phyloP scores from a whole-genome alignment of 1,140 invertebrate genomes.

The Drosophila saltans region DNA sequence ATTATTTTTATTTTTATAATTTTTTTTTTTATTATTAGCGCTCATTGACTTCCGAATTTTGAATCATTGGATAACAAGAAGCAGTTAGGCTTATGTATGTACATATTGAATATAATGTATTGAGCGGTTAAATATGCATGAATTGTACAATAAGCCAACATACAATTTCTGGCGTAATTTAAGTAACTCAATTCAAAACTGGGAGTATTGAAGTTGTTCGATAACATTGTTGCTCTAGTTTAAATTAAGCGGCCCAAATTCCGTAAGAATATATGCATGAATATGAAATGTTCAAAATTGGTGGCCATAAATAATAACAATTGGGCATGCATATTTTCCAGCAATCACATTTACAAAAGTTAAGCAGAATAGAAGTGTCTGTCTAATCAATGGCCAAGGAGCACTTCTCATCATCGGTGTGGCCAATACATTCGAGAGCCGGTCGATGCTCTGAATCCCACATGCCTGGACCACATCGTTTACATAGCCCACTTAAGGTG shows the following conservation, averaged over 20 bases:
- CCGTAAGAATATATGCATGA: background rate
- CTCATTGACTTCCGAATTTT: background rate
- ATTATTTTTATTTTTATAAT: too few relatives aligned
- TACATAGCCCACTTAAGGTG: slow-evolving; percentile 92
- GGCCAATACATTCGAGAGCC: slow-evolving; percentile 88
- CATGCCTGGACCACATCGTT: slow-evolving; percentile 94
- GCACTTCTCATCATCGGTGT: slow-evolving; percentile 83
- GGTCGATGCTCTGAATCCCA: slow-evolving; percentile 95
- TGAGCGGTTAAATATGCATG: slow-evolving; percentile 3
- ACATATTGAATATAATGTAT: background rate
- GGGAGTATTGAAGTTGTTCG: background rate
- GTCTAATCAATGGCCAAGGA: slow-evolving; percentile 83
- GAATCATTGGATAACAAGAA: background rate
- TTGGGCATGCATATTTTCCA: background rate
- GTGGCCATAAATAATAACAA: background rate
- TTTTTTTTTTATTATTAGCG: background rate
- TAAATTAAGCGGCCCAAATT: background rate
- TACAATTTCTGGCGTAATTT: background rate
- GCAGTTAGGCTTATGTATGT: background rate
- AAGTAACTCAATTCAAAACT: background rate
- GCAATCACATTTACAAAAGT: slow-evolving; percentile 2
- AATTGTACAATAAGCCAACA: slow-evolving; percentile 1
- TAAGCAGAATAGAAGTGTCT: slow-evolving; percentile 22
- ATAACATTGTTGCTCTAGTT: background rate
- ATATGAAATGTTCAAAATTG: background rate